Evolutionary conservation across 2,888 invertebrate genomes (phyloP).

Genomic region (Onthophagus sagittarius): DNA sequence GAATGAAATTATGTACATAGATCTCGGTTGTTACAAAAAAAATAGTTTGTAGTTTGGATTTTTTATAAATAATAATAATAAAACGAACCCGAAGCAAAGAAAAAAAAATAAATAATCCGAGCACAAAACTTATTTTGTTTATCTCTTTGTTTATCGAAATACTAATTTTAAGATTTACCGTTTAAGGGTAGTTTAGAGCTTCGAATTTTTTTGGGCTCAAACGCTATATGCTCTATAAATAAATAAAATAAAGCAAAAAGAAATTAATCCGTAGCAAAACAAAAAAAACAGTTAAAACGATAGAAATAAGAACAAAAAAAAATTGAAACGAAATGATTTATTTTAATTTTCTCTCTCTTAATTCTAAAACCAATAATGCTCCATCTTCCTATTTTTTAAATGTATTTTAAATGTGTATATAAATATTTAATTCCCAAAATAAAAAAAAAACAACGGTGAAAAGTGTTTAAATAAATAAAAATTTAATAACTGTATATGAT

Average conservation of each 20-base stretch:
- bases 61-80: conserved; percentile 3
- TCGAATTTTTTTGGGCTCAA: not conserved
- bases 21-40: not conserved
- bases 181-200: not conserved
- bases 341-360: not conserved
- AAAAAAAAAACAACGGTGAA: not conserved
- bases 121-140: not conserved
- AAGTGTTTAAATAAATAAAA: not conserved
- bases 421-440: not conserved
- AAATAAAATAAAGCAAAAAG: no score
- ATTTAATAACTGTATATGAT: not conserved
- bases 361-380: not conserved
- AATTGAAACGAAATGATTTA: not conserved
- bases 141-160: not conserved
- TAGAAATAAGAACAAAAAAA: not conserved
- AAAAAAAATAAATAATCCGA: not conserved
- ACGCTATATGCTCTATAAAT: not conserved
- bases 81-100: not conserved
- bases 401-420: not conserved
- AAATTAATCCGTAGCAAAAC: not conserved
- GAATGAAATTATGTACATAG: not conserved
- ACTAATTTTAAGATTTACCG: not conserved
- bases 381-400: not conserved
- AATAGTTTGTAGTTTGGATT: conserved; percentile 11
- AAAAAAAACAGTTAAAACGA: not conserved